Conservation (phyloP, 1,140 invertebrate species). For the Nasonia vitripennis region DNA sequence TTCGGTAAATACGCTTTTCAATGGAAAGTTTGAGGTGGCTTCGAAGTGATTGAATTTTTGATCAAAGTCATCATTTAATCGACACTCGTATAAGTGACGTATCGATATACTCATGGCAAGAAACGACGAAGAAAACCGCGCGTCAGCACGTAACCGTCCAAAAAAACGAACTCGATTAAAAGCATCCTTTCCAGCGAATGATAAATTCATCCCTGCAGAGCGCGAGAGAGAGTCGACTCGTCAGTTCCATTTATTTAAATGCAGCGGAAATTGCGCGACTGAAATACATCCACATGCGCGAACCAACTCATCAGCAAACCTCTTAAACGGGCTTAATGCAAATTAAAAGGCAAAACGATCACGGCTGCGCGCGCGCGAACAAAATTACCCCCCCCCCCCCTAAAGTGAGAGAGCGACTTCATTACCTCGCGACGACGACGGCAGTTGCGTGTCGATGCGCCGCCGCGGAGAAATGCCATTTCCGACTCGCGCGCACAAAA, state of each 20-base stretch:
- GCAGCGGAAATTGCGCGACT: neutral
- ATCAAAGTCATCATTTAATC: no score
- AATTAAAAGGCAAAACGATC: constrained; percentile 41
- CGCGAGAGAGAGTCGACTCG: no score
- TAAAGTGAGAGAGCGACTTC: constrained; percentile 13
- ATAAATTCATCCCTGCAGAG: neutral
- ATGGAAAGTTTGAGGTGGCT: no score
- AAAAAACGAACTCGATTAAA: neutral
- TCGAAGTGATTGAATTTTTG: no score
- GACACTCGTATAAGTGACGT: no score
- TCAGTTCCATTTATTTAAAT: neutral
- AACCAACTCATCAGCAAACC: neutral
- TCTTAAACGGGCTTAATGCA: constrained; percentile 33
- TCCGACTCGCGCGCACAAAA: neutral
- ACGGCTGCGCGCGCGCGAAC: constrained; percentile 19
- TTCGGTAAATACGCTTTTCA: no score
- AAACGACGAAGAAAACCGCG: no score
- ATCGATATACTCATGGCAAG: no score
- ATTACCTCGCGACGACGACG: constrained; percentile 3
- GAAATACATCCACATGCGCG: constrained; percentile 3
- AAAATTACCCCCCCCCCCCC: constrained; percentile 3
- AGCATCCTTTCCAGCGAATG: neutral
- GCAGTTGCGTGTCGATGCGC: constrained; percentile 28
- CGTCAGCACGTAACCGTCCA: no score
- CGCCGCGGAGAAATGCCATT: constrained; percentile 6